Percentiles rank a stretch among this genome's conserved stretches.
Conservation (phyloP, 1,140 invertebrate genomes). For the Orchesella cincta region DNA sequence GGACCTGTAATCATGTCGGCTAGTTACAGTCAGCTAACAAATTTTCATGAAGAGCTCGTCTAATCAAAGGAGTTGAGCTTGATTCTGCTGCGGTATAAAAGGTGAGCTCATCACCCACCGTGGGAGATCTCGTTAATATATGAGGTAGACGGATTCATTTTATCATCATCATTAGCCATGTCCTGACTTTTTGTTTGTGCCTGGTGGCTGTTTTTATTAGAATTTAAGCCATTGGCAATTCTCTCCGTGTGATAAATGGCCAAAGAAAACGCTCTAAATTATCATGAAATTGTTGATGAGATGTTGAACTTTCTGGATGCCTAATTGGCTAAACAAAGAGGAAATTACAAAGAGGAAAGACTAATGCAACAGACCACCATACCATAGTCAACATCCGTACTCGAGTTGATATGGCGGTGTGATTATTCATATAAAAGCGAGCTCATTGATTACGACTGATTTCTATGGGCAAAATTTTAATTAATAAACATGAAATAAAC, state of each 20-base stretch:
- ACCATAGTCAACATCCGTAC: too few relatives aligned
- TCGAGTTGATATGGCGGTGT: too few relatives aligned
- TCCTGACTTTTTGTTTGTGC: neutral
- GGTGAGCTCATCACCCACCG: conserved; percentile 26
- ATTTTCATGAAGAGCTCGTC: conserved; percentile 15
- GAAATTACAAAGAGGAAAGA: neutral
- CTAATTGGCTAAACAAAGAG: conserved; percentile 21
- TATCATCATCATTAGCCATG: conserved; percentile 19
- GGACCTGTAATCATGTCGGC: conserved; percentile 25
- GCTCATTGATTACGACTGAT: too few relatives aligned
- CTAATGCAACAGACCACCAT: neutral
- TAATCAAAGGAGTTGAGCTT: neutral
- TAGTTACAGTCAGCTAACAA: conserved; percentile 9
- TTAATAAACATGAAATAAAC: too few relatives aligned
- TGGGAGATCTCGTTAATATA: conserved; percentile 27
- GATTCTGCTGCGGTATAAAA: neutral
- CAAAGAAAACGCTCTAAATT: conserved; percentile 19
- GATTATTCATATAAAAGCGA: too few relatives aligned
- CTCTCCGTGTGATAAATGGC: conserved; percentile 10
- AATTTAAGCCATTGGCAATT: conserved; percentile 14
- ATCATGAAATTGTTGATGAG: conserved; percentile 2
- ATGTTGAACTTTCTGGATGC: neutral
- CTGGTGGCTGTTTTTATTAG: neutral
- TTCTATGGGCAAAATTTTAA: too few relatives aligned
- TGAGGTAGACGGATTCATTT: conserved; percentile 24